Evolutionary conservation across 1,140 invertebrate genomes (phyloP).

Genomic region (Zaprionus ghesquierei): DNA sequence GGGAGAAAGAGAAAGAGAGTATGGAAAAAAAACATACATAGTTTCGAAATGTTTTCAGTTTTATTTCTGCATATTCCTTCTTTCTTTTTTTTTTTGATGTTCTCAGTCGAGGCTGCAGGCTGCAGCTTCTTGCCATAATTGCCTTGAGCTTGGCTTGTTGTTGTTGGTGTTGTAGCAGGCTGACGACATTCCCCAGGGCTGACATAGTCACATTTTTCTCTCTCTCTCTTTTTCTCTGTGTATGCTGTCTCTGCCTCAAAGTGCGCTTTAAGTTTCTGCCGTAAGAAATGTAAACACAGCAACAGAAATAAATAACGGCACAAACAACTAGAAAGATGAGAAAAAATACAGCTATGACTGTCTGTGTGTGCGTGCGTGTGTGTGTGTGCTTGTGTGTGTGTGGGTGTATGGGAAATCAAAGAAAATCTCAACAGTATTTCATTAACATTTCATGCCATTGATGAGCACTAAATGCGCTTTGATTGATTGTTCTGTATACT

Average conservation of each 20-base stretch:
- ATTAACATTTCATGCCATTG: constrained; percentile 56
- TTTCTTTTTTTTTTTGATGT: not conserved
- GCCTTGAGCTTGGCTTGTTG: constrained; percentile 24
- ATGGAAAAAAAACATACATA: not conserved
- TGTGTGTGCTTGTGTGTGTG: not conserved
- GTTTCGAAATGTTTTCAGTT: constrained; percentile 23
- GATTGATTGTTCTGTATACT: constrained; percentile 76
- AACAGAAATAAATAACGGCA: not conserved
- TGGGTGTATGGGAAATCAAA: constrained; percentile 30
- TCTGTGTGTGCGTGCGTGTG: not conserved
- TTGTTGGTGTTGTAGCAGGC: no score
- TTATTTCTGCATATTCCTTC: constrained; percentile 15
- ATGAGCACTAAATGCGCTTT: constrained; percentile 64
- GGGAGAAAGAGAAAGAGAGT: no score
- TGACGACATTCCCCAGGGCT: constrained; percentile 24
- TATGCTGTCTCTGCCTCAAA: not conserved
- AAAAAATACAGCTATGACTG: not conserved
- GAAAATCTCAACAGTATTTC: constrained; percentile 56
- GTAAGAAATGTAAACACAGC: not conserved
- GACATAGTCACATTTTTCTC: not conserved
- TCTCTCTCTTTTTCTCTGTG: not conserved
- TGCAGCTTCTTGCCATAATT: constrained; percentile 39
- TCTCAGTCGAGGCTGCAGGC: constrained; percentile 15
- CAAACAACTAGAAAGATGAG: constrained; percentile 1
- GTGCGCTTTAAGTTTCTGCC: not conserved